Evolutionary conservation across 2,888 invertebrate genomes (phyloP).

Genomic region (Pachymerium ferrugineum): DNA sequence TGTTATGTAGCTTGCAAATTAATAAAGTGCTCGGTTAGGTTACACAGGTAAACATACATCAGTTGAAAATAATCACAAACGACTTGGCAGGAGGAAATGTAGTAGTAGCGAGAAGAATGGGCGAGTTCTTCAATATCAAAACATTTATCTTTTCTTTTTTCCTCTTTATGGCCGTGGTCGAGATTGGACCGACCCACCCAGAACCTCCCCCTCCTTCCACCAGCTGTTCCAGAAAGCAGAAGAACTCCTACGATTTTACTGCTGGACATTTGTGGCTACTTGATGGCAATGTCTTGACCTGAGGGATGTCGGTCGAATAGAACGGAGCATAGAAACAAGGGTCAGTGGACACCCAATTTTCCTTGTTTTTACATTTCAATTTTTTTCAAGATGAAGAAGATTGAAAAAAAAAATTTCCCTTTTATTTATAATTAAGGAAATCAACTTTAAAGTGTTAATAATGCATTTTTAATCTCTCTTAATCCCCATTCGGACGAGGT

Average conservation of each 20-base stretch:
- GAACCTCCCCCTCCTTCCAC: background rate
- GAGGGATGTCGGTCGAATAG: conserved; percentile 7
- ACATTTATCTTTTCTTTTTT: background rate
- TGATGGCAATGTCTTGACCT: conserved; percentile 20
- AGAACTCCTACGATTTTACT: conserved; percentile 18
- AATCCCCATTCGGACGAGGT: no score
- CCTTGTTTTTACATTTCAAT: conserved; percentile 5
- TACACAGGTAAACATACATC: no score
- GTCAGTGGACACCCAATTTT: conserved; percentile 17
- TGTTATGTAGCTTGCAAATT: no score
- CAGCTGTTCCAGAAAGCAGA: conserved; percentile 14
- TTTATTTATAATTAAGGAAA: no score
- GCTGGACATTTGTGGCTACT: conserved; percentile 15
- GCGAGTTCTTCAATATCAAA: conserved; percentile 17
- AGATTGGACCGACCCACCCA: conserved; percentile 2
- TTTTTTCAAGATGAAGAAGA: background rate
- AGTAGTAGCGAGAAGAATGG: background rate
- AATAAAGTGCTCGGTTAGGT: background rate
- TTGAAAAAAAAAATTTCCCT: background rate
- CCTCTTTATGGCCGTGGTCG: background rate
- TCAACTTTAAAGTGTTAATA: no score
- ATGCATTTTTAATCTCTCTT: background rate
- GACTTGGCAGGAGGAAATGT: background rate
- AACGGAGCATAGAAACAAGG: conserved; percentile 19
- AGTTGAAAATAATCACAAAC: background rate